Evolutionary conservation across 1,140 invertebrate genomes (phyloP), one percentile per base, ranked within the genome.

Genomic region (Zelostemma sp.): DNA sequence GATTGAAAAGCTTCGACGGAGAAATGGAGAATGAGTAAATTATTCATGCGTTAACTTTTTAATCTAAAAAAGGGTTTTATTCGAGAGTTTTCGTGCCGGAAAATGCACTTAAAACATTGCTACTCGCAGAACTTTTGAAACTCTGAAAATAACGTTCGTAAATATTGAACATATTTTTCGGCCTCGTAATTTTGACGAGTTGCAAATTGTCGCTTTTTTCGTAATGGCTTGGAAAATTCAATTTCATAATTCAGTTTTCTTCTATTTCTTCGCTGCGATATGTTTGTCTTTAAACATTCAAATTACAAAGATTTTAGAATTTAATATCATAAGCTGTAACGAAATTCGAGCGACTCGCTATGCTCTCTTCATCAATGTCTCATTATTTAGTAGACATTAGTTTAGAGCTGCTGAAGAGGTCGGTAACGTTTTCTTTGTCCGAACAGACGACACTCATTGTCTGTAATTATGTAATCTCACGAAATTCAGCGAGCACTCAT

Each of bases 401-500:
- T 15, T 15, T 14, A 12, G 40, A 6, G 40, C 6, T 14, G 6
- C 15, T 41, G 40, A 41, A 15, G 40, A 14, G 40, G 40, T 15
- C 14, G 40, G 9, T 9, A 38, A 2, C 15, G 11, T 41, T 41
- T 41, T 15, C 14, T 46, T 46, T 46, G 43, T 46, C 19, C 6
- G 40, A 3, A 43, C 40, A 43, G 17, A n/a, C 8, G 3, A 18
- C 43, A 1, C 14, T 15, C 14, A 41, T 41, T 41, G 40, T 46
- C 46, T 14, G 21, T 48, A 28, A 50, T 28, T 50, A 50, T 33
- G 12, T 16, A 56, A 63, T 56, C 28, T 35, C 46, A 14, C 21
- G 28, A 51, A 38, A 53, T 41, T 28, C 53, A 19, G 35, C 8
- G 14, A 50, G 21, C 53, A 11, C 31, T 25, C 19, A 53, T 47